Conservation (phyloP, 2,888 invertebrate genomes). For the Cartodere bifasciata region DNA sequence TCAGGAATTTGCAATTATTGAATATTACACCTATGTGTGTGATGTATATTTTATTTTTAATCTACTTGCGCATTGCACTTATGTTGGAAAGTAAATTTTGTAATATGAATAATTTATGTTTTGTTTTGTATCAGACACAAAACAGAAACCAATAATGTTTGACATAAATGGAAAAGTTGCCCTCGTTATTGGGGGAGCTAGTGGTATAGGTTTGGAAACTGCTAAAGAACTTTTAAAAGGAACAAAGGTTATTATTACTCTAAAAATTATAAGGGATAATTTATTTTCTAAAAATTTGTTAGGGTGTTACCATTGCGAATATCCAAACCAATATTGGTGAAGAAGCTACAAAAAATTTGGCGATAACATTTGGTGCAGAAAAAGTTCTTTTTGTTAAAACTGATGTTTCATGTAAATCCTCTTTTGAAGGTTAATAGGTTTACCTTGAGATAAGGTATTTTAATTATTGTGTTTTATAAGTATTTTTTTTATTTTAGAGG, state of each 20-base stretch:
- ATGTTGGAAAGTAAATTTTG: no score
- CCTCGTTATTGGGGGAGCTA: slow-evolving; percentile 40
- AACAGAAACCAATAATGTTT: no score
- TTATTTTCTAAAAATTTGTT: no score
- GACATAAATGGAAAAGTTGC: slow-evolving; percentile 27
- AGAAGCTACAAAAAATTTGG: slow-evolving; percentile 6
- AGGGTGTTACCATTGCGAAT: slow-evolving; percentile 12
- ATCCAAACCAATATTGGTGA: slow-evolving; percentile 8
- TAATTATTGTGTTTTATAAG: background rate
- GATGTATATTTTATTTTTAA: no score
- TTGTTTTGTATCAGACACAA: no score
- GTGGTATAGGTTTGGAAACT: slow-evolving; percentile 39
- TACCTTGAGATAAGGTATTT: slow-evolving; percentile 1
- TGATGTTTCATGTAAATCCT: slow-evolving; percentile 10
- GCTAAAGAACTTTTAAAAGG: slow-evolving; percentile 35
- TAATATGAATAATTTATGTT: no score
- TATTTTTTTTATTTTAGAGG: slow-evolving; percentile 4
- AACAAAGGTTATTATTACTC: no score
- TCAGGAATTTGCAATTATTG: no score
- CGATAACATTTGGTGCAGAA: slow-evolving; percentile 7
- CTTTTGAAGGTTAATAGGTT: slow-evolving; percentile 10
- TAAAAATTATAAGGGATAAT: no score
- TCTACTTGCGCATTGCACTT: no score
- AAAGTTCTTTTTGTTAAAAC: slow-evolving; percentile 11
- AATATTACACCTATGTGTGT: no score